These are phyloP conservation scores for Tinea pellionella DNA, from an alignment of 2,888 invertebrate genomes.

Conservation along the genomic window DNA sequence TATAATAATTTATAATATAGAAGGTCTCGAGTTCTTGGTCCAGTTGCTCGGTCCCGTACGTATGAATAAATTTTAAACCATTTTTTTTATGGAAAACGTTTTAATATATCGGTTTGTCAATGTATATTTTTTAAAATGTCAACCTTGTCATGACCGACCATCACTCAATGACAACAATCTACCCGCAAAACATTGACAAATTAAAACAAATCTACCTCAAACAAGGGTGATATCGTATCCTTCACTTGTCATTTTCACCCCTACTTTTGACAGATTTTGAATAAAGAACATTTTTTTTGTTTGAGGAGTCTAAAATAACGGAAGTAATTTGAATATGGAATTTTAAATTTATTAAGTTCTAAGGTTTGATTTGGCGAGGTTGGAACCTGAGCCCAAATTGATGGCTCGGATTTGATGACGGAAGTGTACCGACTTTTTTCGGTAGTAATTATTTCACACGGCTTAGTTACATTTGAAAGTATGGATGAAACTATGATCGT, in stretches of 20 bases:
- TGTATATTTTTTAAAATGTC: neutral
- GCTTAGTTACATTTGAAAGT: too few relatives aligned
- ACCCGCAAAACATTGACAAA: constrained; percentile 13
- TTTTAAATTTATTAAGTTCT: neutral
- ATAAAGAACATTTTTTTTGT: neutral
- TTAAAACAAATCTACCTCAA: constrained; percentile 12
- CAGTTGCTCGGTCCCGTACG: too few relatives aligned
- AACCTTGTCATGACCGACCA: constrained; percentile 26
- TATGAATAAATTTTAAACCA: too few relatives aligned
- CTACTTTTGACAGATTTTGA: neutral
- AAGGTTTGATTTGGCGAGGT: too few relatives aligned
- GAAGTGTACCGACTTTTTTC: too few relatives aligned
- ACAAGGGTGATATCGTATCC: neutral
- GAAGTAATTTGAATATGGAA: neutral
- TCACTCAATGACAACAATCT: constrained; percentile 45
- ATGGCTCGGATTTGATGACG: too few relatives aligned
- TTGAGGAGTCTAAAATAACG: neutral
- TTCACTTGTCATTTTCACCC: neutral
- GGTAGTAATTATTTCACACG: too few relatives aligned
- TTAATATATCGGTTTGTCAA: neutral
- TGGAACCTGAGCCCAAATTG: too few relatives aligned
- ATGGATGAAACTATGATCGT: too few relatives aligned
- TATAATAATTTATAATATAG: too few relatives aligned
- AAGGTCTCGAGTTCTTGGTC: too few relatives aligned
- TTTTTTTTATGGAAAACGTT: neutral